Evolutionary conservation across 2,888 invertebrate genomes (phyloP), one percentile per base, ranked within the genome.

Genomic region (Agrotis clavis): DNA sequence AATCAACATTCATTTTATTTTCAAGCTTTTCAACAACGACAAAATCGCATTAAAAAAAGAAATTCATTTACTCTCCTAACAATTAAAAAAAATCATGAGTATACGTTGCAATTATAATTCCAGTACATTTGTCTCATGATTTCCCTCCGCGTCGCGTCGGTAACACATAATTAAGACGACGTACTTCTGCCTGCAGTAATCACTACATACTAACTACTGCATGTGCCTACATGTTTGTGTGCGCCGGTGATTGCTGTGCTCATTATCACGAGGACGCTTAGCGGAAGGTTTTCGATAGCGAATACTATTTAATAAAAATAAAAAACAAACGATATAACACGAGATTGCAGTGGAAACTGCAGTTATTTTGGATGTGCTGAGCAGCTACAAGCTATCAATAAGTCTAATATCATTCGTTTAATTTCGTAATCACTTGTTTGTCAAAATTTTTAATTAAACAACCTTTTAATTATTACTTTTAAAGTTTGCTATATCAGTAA

Each of bases 201-300:
- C 61, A 74, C 21, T 53, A 82, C 74, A 82, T 82, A 74, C 47
- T 76, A 59, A 67, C 64, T 61, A 67, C 64, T 57, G 70, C 21
- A 13, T 21, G 6, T 53, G 45, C 30, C 19, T 9, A n/a, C 19
- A 35, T 21, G 50, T 50, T 30, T 57, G 35, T 61, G 71, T 47
- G 47, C 41, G 59, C 30, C 53, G 63, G 57, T 88, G 90, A 89
- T 90, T 87, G 87, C 89, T 79, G 88, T 88, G 88, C 90, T 92
- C 92, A 88, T 92, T 91, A 91, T 89, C 73, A 14, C 60, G 81
- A 83, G 85, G 88, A 89, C 73, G 80, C 70, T 61, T 73, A n/a
- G 64, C 41, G 53, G 67, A 48, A 18, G 21, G 54, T 14, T 48
- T 51, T 61, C 69, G 67, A 68, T 16, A 67, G 66, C 71, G 71